Evolutionary conservation across 64 coral and sea anemone genomes (phyloP).

Genomic region (Dendronephthya gigantea): DNA sequence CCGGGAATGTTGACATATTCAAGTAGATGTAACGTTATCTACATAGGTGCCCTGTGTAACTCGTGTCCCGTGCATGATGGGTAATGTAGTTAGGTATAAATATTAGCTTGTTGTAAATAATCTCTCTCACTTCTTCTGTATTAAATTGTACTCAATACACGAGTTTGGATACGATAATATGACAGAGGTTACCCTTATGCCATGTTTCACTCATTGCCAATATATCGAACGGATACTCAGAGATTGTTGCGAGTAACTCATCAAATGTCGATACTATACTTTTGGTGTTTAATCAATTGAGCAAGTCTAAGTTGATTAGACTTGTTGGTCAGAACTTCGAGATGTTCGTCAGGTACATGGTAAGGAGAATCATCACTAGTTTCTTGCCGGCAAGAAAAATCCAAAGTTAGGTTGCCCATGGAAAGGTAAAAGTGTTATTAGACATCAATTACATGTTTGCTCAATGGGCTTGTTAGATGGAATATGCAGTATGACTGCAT

Average conservation of each 20-base stretch:
- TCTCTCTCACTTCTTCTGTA: no score
- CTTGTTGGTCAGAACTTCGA: background rate
- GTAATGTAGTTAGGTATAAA: no score
- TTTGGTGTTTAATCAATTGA: background rate
- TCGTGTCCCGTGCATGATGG: no score
- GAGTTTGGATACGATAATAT: no score
- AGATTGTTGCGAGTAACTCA: background rate
- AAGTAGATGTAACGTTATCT: no score
- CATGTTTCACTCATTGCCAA: background rate
- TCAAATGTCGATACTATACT: background rate
- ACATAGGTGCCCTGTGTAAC: no score
- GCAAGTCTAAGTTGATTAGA: background rate
- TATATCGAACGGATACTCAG: background rate
- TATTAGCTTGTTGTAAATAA: no score
- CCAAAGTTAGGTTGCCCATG: background rate
- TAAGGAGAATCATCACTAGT: background rate
- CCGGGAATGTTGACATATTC: no score
- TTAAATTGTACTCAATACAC: no score
- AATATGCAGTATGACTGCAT: background rate
- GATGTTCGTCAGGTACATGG: background rate
- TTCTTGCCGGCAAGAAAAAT: background rate
- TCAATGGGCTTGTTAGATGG: background rate
- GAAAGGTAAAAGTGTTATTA: slow-evolving; percentile 13
- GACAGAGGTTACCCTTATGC: background rate
- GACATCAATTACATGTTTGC: background rate